Evolutionary conservation across 1,140 invertebrate genomes (phyloP).

Genomic region (Platyura marginata): DNA sequence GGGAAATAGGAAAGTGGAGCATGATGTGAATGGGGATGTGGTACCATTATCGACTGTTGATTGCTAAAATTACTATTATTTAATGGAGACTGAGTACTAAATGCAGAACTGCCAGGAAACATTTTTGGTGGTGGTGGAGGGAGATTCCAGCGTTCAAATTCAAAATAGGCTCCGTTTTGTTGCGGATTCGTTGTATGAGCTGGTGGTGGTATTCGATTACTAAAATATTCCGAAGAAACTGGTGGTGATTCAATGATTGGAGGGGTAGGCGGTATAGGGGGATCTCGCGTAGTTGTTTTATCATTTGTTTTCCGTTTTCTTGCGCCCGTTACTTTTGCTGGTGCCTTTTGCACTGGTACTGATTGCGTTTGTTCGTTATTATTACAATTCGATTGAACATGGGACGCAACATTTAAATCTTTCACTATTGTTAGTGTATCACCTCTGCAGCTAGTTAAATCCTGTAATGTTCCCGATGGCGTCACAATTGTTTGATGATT

Average conservation of each 20-base stretch:
- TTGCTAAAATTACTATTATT: conserved; percentile 40
- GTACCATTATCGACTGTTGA: conserved; percentile 39
- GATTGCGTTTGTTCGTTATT: background rate
- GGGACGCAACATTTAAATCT: background rate
- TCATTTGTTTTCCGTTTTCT: background rate
- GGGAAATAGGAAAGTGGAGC: conserved; percentile 43
- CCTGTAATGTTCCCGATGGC: background rate
- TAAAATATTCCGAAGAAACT: conserved; percentile 29
- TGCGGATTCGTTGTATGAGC: conserved; percentile 43
- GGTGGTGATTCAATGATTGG: background rate
- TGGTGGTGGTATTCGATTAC: conserved; percentile 39
- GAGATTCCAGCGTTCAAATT: conserved; percentile 54
- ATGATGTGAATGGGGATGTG: conserved; percentile 38
- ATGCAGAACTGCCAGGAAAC: conserved; percentile 30
- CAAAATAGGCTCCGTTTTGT: conserved; percentile 46
- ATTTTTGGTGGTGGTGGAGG: conserved; percentile 44
- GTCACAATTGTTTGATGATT: background rate
- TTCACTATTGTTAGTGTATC: background rate
- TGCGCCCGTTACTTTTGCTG: background rate
- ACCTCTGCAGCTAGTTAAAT: background rate
- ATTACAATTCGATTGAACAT: background rate
- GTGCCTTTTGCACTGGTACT: background rate
- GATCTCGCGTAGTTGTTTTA: background rate
- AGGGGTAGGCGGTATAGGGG: background rate
- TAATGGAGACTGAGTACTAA: conserved; percentile 33